These are phyloP conservation scores for Brienomyrus longianalis DNA, from an alignment of 2,113 vertebrate species.

Conservation along the genomic window DNA sequence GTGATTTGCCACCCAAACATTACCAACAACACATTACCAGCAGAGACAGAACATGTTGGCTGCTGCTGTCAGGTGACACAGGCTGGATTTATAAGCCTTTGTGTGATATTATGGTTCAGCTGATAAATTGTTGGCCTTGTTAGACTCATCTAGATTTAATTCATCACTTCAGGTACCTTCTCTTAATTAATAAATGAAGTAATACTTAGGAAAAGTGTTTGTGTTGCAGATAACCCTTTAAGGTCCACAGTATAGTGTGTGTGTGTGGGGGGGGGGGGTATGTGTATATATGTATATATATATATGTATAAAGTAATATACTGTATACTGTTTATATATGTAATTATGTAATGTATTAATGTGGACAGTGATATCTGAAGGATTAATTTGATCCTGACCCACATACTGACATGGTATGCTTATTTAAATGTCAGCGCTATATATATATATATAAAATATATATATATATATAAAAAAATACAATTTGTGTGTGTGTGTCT, in stretches of 20 bases:
- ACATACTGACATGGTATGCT: not conserved
- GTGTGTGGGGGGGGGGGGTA: not conserved
- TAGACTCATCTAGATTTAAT: not conserved
- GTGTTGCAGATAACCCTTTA: not conserved
- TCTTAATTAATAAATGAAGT: not conserved
- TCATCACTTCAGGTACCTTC: not conserved
- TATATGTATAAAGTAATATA: too few species aligned
- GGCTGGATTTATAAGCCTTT: not conserved
- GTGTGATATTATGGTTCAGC: not conserved
- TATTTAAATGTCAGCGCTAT: not conserved
- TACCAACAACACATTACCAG: not conserved
- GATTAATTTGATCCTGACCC: not conserved
- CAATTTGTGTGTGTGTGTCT: not conserved
- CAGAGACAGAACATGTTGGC: not conserved
- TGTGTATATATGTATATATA: too few species aligned
- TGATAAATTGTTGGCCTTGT: not conserved
- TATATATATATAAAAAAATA: too few species aligned
- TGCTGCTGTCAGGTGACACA: not conserved
- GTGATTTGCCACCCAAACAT: not conserved
- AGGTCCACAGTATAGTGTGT: not conserved
- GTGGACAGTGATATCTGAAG: not conserved
- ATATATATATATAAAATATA: not conserved
- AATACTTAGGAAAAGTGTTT: not conserved
- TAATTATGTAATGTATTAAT: not conserved
- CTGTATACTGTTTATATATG: too few species aligned